Evolutionary conservation across 2,888 invertebrate species (phyloP), one percentile per base, ranked within the genome.

Genomic region (Scaptomyza flava): DNA sequence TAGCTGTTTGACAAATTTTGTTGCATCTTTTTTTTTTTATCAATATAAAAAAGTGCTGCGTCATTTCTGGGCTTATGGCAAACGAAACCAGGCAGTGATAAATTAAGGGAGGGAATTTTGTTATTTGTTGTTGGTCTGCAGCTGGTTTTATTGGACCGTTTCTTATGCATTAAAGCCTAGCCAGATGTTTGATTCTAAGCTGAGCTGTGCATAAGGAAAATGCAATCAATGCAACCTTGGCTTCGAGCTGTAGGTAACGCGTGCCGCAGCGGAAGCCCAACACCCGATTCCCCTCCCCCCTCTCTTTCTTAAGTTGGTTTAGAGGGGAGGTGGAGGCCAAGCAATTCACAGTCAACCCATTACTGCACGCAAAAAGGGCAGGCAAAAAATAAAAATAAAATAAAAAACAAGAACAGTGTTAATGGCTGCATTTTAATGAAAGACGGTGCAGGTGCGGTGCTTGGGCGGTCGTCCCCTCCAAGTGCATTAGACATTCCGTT

Each of bases 361-460:
- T 72, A 53, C 23, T 33, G 43, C 2, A 38, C 33, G 8, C 4
- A 56, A 46, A 41, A 33, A 48, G 41, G 27, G 12, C 8, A 11
- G 8, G 51, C 47, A 71, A 57, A 52, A 58, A 53, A 0, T 17
- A 6, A 23, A 9, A 6, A 34, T 12, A 20, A 9, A 2, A 12
- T 23, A 23, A 31, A 9, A n/a, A 11, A n/a, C 9, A 23, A 43
- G 23, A 41, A 41, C n/a, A 2, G 65, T 60, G 69, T 69, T 72
- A 78, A 69, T 80, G 60, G 72, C 63, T 72, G 69, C 66, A 80
- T 81, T 72, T 61, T 77, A 78, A 81, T 80, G 67, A 63, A 63
- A 65, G 14, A n/a, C 17, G 7, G 20, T 57, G 56, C 68, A 69
- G 81, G 77, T 77, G 72, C 62, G 77, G 65, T 61, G 65, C 68